Evolutionary conservation across 1,140 invertebrate genomes (phyloP).

Genomic region (Drosophila oshimai): DNA sequence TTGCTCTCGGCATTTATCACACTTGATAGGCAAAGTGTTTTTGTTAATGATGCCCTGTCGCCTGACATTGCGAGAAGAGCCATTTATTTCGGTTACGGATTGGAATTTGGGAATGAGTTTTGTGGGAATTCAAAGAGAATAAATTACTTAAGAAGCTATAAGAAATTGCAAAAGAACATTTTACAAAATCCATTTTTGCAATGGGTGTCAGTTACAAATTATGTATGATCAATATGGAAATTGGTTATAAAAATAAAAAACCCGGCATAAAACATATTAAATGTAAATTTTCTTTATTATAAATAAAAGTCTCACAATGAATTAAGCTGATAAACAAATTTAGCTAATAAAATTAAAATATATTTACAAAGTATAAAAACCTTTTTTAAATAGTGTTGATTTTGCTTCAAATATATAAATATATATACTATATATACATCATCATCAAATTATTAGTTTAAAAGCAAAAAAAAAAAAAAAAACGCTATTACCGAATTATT

Average conservation of each 20-base stretch:
- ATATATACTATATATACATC: too few relatives aligned
- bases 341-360: too few relatives aligned
- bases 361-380: too few relatives aligned
- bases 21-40: slow-evolving; percentile 70
- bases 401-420: too few relatives aligned
- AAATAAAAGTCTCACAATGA: too few relatives aligned
- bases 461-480: neutral
- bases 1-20: slow-evolving; percentile 59
- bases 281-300: too few relatives aligned
- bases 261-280: too few relatives aligned
- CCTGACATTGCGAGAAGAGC: slow-evolving; percentile 15
- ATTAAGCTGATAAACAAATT: too few relatives aligned
- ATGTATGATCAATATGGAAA: too few relatives aligned
- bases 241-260: too few relatives aligned
- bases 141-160: slow-evolving; percentile 9
- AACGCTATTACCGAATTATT: neutral
- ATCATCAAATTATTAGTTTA: neutral
- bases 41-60: slow-evolving; percentile 57
- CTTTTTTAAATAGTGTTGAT: too few relatives aligned
- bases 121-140: slow-evolving; percentile 3
- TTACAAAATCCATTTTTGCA: neutral
- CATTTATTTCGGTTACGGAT: slow-evolving; percentile 30
- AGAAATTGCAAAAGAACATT: neutral
- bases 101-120: slow-evolving; percentile 1
- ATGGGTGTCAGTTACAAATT: neutral